Conservation (phyloP, 37 sponge, comb jelly and placozoan genomes). For the Lycopodina hypogea region DNA sequence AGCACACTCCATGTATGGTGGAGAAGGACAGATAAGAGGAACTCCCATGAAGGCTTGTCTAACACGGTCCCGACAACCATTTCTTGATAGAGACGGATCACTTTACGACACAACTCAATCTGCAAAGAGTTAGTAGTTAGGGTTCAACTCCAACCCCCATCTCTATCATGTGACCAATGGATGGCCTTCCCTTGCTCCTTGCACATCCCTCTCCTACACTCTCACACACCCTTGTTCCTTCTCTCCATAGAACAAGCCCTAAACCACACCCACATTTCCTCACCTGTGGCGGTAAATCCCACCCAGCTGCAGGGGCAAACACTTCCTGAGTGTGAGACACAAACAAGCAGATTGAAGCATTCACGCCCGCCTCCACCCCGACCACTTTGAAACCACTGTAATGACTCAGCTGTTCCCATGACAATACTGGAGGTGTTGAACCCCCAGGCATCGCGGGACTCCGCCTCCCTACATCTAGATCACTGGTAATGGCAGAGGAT, state of each 20-base stretch:
- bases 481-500: not conserved
- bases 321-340: slow-evolving; percentile 65
- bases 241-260: not conserved
- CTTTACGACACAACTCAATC: slow-evolving; percentile 55
- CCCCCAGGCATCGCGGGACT: not conserved
- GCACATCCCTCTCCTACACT: not conserved
- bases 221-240: not conserved
- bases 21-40: slow-evolving; percentile 74
- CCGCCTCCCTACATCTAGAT: not conserved
- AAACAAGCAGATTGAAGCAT: slow-evolving; percentile 71
- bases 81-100: slow-evolving; percentile 66
- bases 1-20: slow-evolving; percentile 7
- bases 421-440: slow-evolving; percentile 1
- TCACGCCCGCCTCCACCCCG: slow-evolving; percentile 74
- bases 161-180: not conserved
- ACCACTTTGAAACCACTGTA: slow-evolving; percentile 22
- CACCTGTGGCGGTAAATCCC: slow-evolving; percentile 19
- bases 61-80: slow-evolving; percentile 45
- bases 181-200: not conserved
- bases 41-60: slow-evolving; percentile 61
- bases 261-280: not conserved
- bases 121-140: not conserved
- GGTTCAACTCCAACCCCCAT: too few relatives aligned
- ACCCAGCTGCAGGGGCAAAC: slow-evolving; percentile 32
- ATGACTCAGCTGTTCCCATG: slow-evolving; percentile 56